phyloP scores from a whole-genome alignment of 2,113 vertebrate species.

The Nettapus auritus region DNA sequence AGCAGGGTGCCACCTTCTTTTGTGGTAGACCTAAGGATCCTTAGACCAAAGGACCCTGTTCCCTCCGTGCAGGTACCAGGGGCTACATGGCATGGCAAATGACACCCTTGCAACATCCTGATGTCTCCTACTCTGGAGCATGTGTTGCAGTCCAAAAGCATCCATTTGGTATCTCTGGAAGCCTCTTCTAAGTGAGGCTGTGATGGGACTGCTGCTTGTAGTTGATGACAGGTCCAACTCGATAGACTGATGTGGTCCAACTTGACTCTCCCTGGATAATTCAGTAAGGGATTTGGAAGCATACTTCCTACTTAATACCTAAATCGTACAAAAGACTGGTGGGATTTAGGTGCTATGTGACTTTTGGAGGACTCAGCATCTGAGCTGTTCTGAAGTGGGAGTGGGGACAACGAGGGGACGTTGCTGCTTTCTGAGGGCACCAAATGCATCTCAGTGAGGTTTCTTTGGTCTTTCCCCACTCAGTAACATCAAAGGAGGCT shows the following conservation, averaged over 20 bases:
- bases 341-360: background rate
- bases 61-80: background rate
- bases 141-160: background rate
- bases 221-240: background rate
- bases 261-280: background rate
- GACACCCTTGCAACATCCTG: background rate
- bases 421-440: background rate
- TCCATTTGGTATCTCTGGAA: background rate
- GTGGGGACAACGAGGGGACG: fast-evolving
- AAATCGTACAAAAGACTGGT: background rate
- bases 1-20: background rate
- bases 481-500: constrained; percentile 12
- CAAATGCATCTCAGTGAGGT: background rate
- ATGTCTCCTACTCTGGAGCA: background rate
- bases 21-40: background rate
- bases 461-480: background rate
- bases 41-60: background rate
- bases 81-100: background rate
- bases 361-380: background rate
- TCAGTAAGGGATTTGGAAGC: background rate
- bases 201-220: background rate
- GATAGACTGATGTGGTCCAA: background rate
- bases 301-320: background rate
- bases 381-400: background rate
- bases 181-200: background rate